phyloP scores from a whole-genome alignment of 2,113 vertebrate species.

The Acrocephalus kingi region DNA sequence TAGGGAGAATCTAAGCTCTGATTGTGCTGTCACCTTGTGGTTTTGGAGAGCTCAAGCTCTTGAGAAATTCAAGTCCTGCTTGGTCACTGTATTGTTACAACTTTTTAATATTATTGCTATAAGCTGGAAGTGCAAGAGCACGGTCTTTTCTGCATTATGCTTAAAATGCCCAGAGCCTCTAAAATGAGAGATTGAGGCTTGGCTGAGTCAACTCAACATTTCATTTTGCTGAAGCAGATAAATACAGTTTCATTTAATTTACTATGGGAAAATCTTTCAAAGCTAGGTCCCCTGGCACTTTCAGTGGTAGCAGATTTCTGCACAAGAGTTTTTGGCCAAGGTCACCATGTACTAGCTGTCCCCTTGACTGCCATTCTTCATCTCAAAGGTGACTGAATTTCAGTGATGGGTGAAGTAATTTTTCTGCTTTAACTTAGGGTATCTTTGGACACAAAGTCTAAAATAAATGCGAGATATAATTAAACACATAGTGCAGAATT shows the following conservation, averaged over 20 bases:
- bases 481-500: background rate
- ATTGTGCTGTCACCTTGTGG: background rate
- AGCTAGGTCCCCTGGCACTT: conserved; percentile 39
- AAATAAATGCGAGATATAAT: conserved; percentile 23
- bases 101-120: background rate
- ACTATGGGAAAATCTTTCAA: conserved; percentile 58
- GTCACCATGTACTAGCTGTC: conserved; percentile 32
- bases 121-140: background rate
- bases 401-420: conserved; percentile 28
- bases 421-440: conserved; percentile 23
- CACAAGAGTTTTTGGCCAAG: conserved; percentile 56
- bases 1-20: background rate
- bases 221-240: conserved; percentile 56
- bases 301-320: conserved; percentile 52
- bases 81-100: background rate
- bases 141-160: background rate
- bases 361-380: conserved; percentile 40
- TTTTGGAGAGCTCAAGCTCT: background rate
- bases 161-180: background rate
- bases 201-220: conserved; percentile 44
- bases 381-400: conserved; percentile 45
- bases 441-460: background rate
- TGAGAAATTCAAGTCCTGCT: background rate
- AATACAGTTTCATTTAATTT: conserved; percentile 54
- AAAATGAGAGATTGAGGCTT: background rate